A percentile compares a stretch with the other conserved stretches of the same genome.
These are phyloP conservation scores for Acanthurus tractus DNA, from an alignment of 2,797 vertebrate species.

Conservation along the genomic window DNA sequence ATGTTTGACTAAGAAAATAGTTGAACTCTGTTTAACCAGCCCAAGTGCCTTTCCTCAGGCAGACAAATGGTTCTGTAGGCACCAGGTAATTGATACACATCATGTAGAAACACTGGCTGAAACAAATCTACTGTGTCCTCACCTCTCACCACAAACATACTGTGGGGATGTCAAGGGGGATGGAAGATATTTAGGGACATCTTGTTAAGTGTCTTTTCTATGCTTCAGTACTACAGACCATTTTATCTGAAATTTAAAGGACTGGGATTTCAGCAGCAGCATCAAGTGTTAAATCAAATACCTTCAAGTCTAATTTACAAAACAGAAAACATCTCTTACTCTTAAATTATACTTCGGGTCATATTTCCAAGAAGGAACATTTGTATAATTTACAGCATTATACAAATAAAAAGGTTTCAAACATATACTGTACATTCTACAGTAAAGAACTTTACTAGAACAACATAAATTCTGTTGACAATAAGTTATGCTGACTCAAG, in stretches of 20 bases:
- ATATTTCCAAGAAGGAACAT: slow-evolving; percentile 37
- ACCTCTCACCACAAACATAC: neutral
- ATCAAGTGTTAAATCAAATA: slow-evolving; percentile 32
- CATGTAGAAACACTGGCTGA: slow-evolving; percentile 19
- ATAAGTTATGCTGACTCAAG: slow-evolving; percentile 61
- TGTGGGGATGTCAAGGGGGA: too few species aligned
- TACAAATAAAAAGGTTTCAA: slow-evolving; percentile 62
- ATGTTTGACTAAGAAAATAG: neutral
- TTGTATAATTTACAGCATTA: slow-evolving; percentile 71
- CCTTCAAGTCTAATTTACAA: slow-evolving; percentile 49
- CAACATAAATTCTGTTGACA: slow-evolving; percentile 43
- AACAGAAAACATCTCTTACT: slow-evolving; percentile 5
- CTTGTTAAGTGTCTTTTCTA: neutral
- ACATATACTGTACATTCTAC: slow-evolving; percentile 78
- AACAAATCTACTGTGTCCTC: slow-evolving; percentile 3
- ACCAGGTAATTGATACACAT: slow-evolving; percentile 31
- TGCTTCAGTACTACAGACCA: slow-evolving; percentile 10
- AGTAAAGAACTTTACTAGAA: slow-evolving; percentile 62
- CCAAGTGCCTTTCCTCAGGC: slow-evolving; percentile 45
- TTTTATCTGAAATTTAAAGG: neutral
- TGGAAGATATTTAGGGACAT: neutral
- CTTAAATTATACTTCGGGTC: slow-evolving; percentile 34
- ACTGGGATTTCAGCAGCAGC: slow-evolving; percentile 57
- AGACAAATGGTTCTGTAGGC: slow-evolving; percentile 45
- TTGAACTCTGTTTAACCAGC: slow-evolving; percentile 13